These are phyloP conservation scores for Drosophila atroscutellata DNA, from an alignment of 2,888 invertebrate species.

Conservation along the genomic window DNA sequence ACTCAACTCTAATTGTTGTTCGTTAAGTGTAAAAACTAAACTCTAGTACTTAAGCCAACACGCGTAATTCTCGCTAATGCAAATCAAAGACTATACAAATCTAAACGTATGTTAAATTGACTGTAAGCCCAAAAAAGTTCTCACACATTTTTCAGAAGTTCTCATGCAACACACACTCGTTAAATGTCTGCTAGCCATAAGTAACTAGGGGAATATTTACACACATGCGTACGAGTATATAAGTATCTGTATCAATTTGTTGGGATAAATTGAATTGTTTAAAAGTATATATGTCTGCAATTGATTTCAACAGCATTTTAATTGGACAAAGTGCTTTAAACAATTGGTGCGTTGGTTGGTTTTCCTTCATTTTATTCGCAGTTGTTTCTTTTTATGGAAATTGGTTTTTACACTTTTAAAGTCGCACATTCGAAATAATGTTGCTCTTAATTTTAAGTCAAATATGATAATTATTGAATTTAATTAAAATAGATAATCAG, in stretches of 20 bases:
- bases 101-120: slow-evolving; percentile 43
- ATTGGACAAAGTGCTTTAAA: neutral
- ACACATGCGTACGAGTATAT: slow-evolving; percentile 21
- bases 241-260: slow-evolving; percentile 55
- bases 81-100: slow-evolving; percentile 54
- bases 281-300: slow-evolving; percentile 23
- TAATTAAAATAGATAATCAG: slow-evolving; percentile 72
- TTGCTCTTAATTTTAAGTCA: slow-evolving; percentile 35
- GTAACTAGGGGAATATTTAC: slow-evolving; percentile 23
- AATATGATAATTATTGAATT: slow-evolving; percentile 52
- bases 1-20: slow-evolving; percentile 53
- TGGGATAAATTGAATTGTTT: slow-evolving; percentile 67
- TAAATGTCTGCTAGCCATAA: slow-evolving; percentile 36
- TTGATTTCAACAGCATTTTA: slow-evolving; percentile 24
- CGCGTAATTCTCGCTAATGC: slow-evolving; percentile 35
- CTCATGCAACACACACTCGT: slow-evolving; percentile 10
- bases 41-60: slow-evolving; percentile 32
- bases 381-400: neutral
- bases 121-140: slow-evolving; percentile 31
- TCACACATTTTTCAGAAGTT: slow-evolving; percentile 14
- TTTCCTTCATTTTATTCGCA: neutral
- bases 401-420: neutral
- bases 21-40: slow-evolving; percentile 43
- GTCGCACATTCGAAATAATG: slow-evolving; percentile 8
- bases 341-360: neutral